Evolutionary conservation across 2,797 vertebrate genomes (phyloP).

Genomic region (Pseudochromis fuscus): DNA sequence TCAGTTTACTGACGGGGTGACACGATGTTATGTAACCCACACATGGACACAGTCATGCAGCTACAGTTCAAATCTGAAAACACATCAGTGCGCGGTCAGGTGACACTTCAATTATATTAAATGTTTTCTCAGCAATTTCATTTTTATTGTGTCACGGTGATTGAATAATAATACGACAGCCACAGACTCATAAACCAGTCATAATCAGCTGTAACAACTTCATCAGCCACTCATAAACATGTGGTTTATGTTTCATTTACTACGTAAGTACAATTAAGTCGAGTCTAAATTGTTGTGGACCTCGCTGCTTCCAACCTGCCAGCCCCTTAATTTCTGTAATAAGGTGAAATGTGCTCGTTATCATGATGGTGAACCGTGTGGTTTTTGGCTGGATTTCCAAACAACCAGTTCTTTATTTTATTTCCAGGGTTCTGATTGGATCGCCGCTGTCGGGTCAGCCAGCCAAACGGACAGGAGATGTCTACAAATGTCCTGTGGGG

Average conservation of each 20-base stretch:
- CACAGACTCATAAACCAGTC: conserved; percentile 23
- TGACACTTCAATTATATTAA: conserved; percentile 10
- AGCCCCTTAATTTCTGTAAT: conserved; percentile 23
- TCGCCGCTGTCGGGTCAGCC: conserved; percentile 94
- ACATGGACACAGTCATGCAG: conserved; percentile 4
- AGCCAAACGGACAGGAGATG: conserved; percentile 91
- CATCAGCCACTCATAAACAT: conserved; percentile 22
- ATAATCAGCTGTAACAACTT: conserved; percentile 40
- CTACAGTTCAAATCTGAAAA: background rate
- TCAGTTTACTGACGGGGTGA: conserved; percentile 48
- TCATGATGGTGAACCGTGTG: conserved; percentile 35
- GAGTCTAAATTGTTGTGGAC: conserved; percentile 25
- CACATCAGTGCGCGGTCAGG: conserved; percentile 1
- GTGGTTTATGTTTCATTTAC: conserved; percentile 46
- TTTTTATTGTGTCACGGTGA: conserved; percentile 18
- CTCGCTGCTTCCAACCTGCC: conserved; percentile 17
- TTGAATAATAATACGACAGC: conserved; percentile 27
- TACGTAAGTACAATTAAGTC: conserved; percentile 32
- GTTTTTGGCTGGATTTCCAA: conserved; percentile 46
- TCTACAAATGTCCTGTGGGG: conserved; percentile 95
- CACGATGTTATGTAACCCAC: conserved; percentile 36
- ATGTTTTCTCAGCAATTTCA: conserved; percentile 1
- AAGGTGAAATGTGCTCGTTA: conserved; percentile 43
- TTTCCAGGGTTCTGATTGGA: conserved; percentile 95
- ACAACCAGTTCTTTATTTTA: conserved; percentile 19